A percentile compares a stretch with the other conserved stretches of the same genome.
phyloP scores from a whole-genome alignment of 1,140 invertebrate genomes.

The Zeugodacus cucurbitae region DNA sequence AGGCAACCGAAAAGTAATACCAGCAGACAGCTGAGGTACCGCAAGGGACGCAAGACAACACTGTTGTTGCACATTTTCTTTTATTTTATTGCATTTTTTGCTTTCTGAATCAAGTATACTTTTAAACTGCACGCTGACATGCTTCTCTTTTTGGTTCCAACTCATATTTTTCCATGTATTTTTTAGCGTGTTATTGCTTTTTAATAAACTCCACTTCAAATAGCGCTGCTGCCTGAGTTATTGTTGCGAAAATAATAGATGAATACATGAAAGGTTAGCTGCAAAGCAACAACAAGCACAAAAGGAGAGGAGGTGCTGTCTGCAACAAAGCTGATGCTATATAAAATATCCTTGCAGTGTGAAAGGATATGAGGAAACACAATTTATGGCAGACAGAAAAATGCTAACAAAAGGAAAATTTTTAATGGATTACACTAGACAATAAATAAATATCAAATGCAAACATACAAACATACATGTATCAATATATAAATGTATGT shows the following conservation, averaged over 20 bases:
- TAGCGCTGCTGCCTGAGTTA: background rate
- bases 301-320: background rate
- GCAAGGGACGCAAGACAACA: background rate
- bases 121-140: background rate
- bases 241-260: background rate
- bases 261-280: background rate
- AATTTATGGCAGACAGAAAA: conserved; percentile 31
- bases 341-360: background rate
- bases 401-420: background rate
- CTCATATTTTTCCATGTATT: background rate
- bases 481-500: background rate
- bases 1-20: background rate
- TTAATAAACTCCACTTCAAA: conserved; percentile 34
- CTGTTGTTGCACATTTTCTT: background rate
- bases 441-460: background rate
- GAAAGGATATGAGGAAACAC: background rate
- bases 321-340: background rate
- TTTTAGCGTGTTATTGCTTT: conserved; percentile 23
- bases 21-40: background rate
- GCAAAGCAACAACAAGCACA: background rate
- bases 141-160: background rate
- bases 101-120: too few species aligned
- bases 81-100: background rate
- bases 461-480: background rate
- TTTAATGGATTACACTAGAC: conserved; percentile 37